Conservation (phyloP, 2,113 vertebrate genomes). For the Malurus melanocephalus region DNA sequence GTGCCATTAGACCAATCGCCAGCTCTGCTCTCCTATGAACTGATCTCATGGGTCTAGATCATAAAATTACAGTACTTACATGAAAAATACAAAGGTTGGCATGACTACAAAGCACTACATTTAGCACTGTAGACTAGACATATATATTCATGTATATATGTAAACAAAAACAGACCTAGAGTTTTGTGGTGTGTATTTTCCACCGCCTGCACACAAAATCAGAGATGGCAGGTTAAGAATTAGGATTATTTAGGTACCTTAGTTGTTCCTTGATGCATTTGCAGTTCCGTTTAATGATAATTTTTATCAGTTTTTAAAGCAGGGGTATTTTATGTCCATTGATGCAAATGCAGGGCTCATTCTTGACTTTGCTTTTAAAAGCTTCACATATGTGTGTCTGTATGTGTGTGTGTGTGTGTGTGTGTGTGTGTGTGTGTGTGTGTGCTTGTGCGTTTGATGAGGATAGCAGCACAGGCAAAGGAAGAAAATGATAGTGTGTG, state of each 20-base stretch:
- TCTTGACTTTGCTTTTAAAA: conserved; percentile 11
- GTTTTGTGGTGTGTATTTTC: neutral
- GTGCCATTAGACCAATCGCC: neutral
- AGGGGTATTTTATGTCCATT: neutral
- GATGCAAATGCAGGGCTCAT: neutral
- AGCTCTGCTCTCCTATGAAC: neutral
- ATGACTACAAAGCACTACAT: neutral
- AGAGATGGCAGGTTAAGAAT: neutral
- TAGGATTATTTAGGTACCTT: neutral
- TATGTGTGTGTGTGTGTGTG: neutral
- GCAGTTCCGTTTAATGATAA: neutral
- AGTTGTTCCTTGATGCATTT: neutral
- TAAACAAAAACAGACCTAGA: conserved; percentile 12
- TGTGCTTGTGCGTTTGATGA: neutral
- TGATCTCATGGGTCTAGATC: neutral
- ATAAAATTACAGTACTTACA: neutral
- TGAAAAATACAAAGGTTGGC: neutral
- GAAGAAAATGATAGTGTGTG: conserved; percentile 38
- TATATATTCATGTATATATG: neutral
- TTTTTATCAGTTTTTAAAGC: conserved; percentile 5
- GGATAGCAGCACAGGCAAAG: conserved; percentile 18
- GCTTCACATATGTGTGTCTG: too few relatives aligned
- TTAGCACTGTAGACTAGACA: neutral
- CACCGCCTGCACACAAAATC: neutral
- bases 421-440: neutral